A percentile compares a stretch with the other conserved stretches of the same genome.
These are phyloP conservation scores for Toxotes lorentzi DNA, from an alignment of 2,797 vertebrate species.

Conservation along the genomic window DNA sequence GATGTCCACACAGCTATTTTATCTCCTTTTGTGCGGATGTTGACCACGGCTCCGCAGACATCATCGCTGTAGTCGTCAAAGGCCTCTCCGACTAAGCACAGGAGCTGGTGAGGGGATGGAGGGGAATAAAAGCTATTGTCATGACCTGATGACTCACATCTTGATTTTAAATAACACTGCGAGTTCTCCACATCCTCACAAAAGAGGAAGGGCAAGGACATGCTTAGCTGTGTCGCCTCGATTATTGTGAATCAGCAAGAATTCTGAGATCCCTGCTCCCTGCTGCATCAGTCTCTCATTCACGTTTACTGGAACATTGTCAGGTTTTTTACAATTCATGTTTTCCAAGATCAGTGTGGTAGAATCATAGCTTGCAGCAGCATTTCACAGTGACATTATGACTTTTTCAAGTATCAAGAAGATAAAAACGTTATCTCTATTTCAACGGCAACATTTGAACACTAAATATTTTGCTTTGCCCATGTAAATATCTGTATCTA, in stretches of 20 bases:
- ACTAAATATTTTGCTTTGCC: too few species aligned
- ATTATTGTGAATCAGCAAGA: background rate
- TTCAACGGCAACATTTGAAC: background rate
- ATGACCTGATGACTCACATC: background rate
- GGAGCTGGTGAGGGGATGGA: conserved; percentile 84
- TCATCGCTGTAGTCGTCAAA: conserved; percentile 98
- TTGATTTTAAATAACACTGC: background rate
- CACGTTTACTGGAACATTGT: background rate
- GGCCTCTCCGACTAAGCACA: conserved; percentile 99
- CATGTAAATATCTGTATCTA: too few species aligned
- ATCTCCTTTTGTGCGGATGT: conserved; percentile 98
- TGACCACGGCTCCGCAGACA: conserved; percentile 97
- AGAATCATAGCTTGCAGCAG: background rate
- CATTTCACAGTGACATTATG: background rate
- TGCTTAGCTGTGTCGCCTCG: background rate
- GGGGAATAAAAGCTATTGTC: background rate
- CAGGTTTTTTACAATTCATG: background rate
- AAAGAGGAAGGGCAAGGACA: background rate
- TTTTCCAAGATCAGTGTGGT: background rate
- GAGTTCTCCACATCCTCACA: background rate
- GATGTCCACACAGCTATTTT: conserved; percentile 99
- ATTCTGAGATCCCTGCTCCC: background rate
- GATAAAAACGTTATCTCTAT: background rate
- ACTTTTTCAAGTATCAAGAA: background rate
- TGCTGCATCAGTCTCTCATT: background rate